Evolutionary conservation across 2,888 invertebrate genomes (phyloP).

Genomic region (Sialis fuliginosa): DNA sequence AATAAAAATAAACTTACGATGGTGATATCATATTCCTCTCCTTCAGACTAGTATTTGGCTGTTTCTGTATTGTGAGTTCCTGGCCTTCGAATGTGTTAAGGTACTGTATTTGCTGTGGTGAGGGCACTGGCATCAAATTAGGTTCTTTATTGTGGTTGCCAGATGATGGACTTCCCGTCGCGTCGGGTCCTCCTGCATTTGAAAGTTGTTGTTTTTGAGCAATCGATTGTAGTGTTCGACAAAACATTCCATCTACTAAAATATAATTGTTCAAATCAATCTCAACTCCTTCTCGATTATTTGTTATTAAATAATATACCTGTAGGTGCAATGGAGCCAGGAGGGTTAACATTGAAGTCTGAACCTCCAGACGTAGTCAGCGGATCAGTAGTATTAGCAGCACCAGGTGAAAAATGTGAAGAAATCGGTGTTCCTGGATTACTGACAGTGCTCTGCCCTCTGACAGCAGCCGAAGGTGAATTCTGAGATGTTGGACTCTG

Average conservation of each 20-base stretch:
- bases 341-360: slow-evolving; percentile 16
- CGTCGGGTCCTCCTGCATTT: slow-evolving; percentile 10
- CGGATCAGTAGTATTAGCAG: slow-evolving; percentile 21
- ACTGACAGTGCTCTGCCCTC: slow-evolving; percentile 37
- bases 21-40: slow-evolving; percentile 58
- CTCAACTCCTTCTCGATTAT: background rate
- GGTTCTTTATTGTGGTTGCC: slow-evolving; percentile 47
- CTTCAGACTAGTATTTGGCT: slow-evolving; percentile 78
- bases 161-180: slow-evolving; percentile 3
- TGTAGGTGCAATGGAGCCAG: slow-evolving; percentile 8
- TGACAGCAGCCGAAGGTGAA: slow-evolving; percentile 29
- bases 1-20: slow-evolving; percentile 36
- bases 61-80: slow-evolving; percentile 90
- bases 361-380: slow-evolving; percentile 18
- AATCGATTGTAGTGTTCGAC: slow-evolving; percentile 41
- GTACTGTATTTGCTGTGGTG: slow-evolving; percentile 91
- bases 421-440: slow-evolving; percentile 57
- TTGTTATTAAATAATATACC: background rate
- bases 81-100: slow-evolving; percentile 91
- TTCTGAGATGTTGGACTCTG: slow-evolving; percentile 44
- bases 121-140: slow-evolving; percentile 88
- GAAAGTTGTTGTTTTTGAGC: slow-evolving; percentile 35
- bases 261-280: slow-evolving; percentile 8
- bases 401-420: slow-evolving; percentile 38
- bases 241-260: slow-evolving; percentile 42